Evolutionary conservation across 2,113 vertebrate species (phyloP).

Genomic region (Lophura nycthemera): DNA sequence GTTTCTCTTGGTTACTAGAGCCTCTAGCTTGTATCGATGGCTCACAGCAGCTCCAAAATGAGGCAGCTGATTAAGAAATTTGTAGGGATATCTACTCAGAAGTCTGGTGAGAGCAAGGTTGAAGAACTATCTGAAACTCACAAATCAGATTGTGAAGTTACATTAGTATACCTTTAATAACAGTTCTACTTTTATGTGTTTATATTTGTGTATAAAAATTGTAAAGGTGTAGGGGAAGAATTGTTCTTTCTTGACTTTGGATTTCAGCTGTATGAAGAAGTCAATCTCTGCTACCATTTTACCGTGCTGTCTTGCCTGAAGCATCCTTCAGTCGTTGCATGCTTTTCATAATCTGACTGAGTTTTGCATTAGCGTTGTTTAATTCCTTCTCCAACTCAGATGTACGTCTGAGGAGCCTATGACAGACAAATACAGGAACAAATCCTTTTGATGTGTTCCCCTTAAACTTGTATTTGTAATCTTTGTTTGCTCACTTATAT

Average conservation of each 20-base stretch:
- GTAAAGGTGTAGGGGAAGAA: fast-evolving
- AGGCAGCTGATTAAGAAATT: fast-evolving
- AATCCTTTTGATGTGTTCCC: not conserved
- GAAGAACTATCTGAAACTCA: not conserved
- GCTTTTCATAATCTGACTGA: not conserved
- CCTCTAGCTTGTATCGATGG: fast-evolving
- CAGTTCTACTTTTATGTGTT: not conserved
- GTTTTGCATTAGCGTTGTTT: not conserved
- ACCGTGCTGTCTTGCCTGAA: not conserved
- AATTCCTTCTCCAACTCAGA: slow-evolving; percentile 36
- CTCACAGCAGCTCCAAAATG: not conserved
- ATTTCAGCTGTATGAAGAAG: not conserved
- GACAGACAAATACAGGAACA: not conserved
- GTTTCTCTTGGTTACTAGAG: fast-evolving
- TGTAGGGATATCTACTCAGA: not conserved
- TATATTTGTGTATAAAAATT: too few relatives aligned
- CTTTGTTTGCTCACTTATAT: not conserved
- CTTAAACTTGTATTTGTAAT: not conserved
- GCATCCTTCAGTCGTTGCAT: fast-evolving
- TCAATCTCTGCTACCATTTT: not conserved
- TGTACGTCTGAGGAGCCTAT: slow-evolving; percentile 56
- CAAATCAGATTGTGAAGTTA: not conserved
- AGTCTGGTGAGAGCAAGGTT: not conserved
- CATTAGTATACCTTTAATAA: not conserved
- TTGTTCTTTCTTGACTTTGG: not conserved